Evolutionary conservation across 37 sponge, comb jelly and placozoan species (phyloP), one percentile per base, ranked within the genome.

Genomic region (Cliona cf. orientalis): DNA sequence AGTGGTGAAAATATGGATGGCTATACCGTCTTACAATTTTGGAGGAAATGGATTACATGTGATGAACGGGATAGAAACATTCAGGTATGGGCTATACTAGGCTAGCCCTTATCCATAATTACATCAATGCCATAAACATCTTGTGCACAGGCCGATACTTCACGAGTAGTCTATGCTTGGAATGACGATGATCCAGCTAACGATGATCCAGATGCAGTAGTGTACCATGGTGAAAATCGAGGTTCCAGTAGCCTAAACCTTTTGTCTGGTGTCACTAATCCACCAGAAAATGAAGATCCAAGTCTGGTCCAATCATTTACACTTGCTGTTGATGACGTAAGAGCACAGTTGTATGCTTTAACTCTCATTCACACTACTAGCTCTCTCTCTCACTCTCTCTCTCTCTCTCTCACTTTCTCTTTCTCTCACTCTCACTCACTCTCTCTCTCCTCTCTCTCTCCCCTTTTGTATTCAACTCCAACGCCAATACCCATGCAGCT

Each of bases 101-200:
- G 28, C 28, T 22, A 61, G 28, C n/a, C n/a, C n/a, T 61, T 61
- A n/a, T 36, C 37, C 36, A 9, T 22, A 37, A 37, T 3, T 67
- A 9, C 37, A 23, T 37, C 41, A 36, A 3, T 67, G 41, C 22
- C 41, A 7, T n/a, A 5, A 61, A 6, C 28, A 11, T 6, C 23
- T 29, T 65, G 19, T 26, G 3, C 42, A 12, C 68, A 80, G 81
- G 2, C 39, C 36, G 59, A 66, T 23, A 84, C 84, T 23, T 55
- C 76, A n/a, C 67, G 84, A n/a, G 49, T 84, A 0, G 43, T 84
- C 5, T 84, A 36, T 31, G 75, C 76, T 56, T 84, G 76, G 76
- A 46, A 66, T 67, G 76, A 57, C 44, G 42, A 22, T 39, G 60
- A 69, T 33, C 69, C 76, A 2, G 41, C 38, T 42, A 59, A 2